Base-by-base conservation (phyloP, 2,888 invertebrate species). In the Onchidella celtica region DNA sequence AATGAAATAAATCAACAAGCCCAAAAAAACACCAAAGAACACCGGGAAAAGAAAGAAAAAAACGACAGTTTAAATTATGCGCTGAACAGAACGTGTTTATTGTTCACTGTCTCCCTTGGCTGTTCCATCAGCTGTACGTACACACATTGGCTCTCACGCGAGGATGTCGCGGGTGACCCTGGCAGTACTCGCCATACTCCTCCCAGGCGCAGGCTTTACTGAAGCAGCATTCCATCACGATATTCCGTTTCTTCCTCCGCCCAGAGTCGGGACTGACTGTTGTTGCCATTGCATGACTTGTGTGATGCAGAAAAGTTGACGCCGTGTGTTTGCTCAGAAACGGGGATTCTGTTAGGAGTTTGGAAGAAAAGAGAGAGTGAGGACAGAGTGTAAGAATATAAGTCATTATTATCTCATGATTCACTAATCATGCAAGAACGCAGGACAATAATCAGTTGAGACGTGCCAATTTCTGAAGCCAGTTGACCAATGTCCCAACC, bases 221-320 rank as follows among this genome's bases (percentile, higher is more conserved):
- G 36, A 81, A 85, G 59, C 87, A 87, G 72, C 87, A 87, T 66
- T 87, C 87, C 55, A 86, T 75, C 86, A 86, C 84, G 55, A 87
- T 86, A 17, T 83, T 81, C 47, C 84, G 81, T 55, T 74, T 65
- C 14, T 36, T 34, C 40, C 72, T 55, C 57, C 76, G 79, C 21
- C 27, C 3, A 24, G 21, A 14, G 11, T 14, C 17, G 11, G 65
- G 21, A 17, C n/a, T 32, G n/a, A 21, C 38, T 3, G 69, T n/a
- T 2, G 55, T 47, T 32, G 63, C 36, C n/a, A n/a, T n/a, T n/a
- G n/a, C n/a, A n/a, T n/a, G n/a, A 6, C 32, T 36, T 6, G n/a
- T 36, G 36, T 27, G 34, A 17, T 59, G 27, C 17, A 85, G 79
- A 69, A 84, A 84, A 0, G 61, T 55, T 1, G 66, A 11, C 14